phyloP scores from a whole-genome alignment of 2,888 invertebrate species.

The Caenorhabditis afra region DNA sequence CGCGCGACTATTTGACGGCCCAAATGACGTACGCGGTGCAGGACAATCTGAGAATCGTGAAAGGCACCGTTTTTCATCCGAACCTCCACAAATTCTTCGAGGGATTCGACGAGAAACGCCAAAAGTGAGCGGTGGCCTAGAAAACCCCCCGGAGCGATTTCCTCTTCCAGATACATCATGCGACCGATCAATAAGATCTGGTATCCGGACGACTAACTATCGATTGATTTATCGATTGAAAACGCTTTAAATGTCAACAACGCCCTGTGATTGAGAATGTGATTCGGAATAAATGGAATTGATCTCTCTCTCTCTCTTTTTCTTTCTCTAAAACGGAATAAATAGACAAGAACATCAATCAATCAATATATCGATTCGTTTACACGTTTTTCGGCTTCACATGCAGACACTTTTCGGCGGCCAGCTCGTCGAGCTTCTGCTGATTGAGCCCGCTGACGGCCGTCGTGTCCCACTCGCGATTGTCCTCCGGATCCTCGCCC shows the following conservation, averaged over 20 bases:
- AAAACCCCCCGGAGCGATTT: background rate
- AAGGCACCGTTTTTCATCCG: slow-evolving; percentile 81
- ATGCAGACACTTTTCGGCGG: slow-evolving; percentile 57
- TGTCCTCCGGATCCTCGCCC: slow-evolving; percentile 77
- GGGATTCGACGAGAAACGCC: slow-evolving; percentile 61
- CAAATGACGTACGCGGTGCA: slow-evolving; percentile 72
- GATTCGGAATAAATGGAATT: too few species aligned
- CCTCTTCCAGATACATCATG: slow-evolving; percentile 46
- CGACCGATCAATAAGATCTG: slow-evolving; percentile 25
- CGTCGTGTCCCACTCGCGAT: slow-evolving; percentile 73
- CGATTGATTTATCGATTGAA: background rate
- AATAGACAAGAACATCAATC: too few species aligned
- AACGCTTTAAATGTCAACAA: background rate
- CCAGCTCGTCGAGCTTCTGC: slow-evolving; percentile 58
- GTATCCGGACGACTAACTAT: slow-evolving; percentile 49
- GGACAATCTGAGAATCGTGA: slow-evolving; percentile 81
- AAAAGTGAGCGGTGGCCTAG: slow-evolving; percentile 17
- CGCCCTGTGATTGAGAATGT: background rate
- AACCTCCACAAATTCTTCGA: slow-evolving; percentile 81
- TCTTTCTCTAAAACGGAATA: too few species aligned
- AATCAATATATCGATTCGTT: slow-evolving; percentile 13
- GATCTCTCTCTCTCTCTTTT: too few species aligned
- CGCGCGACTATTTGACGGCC: slow-evolving; percentile 81
- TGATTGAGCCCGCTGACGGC: slow-evolving; percentile 67
- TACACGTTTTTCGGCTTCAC: slow-evolving; percentile 57